phyloP scores from a whole-genome alignment of 1,140 invertebrate species.

The Lasioglossum albipes region DNA sequence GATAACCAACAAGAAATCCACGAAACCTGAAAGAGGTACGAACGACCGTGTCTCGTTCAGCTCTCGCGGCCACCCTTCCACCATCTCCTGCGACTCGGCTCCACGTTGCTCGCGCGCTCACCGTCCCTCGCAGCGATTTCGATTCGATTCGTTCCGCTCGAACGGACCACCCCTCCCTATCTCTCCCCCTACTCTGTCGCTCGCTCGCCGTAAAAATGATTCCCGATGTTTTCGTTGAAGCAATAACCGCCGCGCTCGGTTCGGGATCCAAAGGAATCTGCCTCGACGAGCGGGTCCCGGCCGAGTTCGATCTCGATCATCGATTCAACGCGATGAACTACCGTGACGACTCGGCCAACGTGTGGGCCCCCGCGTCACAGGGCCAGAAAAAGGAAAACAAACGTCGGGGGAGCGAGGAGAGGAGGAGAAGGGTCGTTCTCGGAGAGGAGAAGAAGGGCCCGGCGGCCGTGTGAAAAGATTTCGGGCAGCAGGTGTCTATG shows the following conservation, averaged over 20 bases:
- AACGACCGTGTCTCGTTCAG: background rate
- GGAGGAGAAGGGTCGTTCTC: background rate
- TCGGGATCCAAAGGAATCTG: background rate
- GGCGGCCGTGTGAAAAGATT: constrained; percentile 55
- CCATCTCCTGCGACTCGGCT: background rate
- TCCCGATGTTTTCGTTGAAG: constrained; percentile 36
- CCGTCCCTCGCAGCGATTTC: background rate
- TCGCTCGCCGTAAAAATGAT: constrained; percentile 21
- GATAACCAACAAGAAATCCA: constrained; percentile 47
- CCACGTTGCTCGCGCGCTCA: background rate
- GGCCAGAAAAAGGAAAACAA: background rate
- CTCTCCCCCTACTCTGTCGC: no score
- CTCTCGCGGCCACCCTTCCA: no score
- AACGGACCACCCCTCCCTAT: constrained; percentile 8
- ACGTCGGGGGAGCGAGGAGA: background rate
- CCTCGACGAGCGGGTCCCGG: background rate
- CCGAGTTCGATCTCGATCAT: constrained; percentile 22
- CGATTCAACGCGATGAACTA: constrained; percentile 8
- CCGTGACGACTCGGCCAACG: background rate
- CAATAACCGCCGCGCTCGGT: constrained; percentile 36
- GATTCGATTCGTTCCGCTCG: constrained; percentile 27
- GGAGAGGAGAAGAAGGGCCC: constrained; percentile 35
- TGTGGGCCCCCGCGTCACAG: no score
- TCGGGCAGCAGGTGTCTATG: constrained; percentile 65
- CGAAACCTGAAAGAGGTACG: background rate